phyloP scores from a whole-genome alignment of 2,888 invertebrate species.

The Philonicus albiceps region DNA sequence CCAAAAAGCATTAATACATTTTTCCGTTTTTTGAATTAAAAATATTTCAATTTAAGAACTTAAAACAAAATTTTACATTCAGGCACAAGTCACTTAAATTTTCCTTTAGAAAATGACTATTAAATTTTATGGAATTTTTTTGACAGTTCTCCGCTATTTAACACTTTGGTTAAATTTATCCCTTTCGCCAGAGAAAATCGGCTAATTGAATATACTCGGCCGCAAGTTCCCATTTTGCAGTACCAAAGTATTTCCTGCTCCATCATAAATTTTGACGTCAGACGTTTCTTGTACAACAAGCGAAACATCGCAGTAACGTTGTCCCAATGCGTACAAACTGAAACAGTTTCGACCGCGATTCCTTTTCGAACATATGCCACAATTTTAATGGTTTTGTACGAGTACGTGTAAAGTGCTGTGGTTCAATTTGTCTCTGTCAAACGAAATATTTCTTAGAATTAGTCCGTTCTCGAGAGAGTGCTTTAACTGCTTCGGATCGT shows the following conservation, averaged over 20 bases:
- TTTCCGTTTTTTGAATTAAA: too few relatives aligned
- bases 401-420: conserved; percentile 34
- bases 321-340: conserved; percentile 24
- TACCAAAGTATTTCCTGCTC: background rate
- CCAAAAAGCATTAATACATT: too few relatives aligned
- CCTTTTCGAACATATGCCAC: conserved; percentile 31
- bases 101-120: background rate
- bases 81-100: too few relatives aligned
- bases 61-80: too few relatives aligned
- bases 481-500: background rate
- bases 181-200: conserved; percentile 7
- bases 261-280: conserved; percentile 31
- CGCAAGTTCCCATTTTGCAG: conserved; percentile 10
- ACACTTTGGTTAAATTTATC: conserved; percentile 23
- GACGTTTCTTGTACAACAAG: conserved; percentile 22
- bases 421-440: conserved; percentile 39
- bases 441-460: conserved; percentile 32
- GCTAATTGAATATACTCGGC: conserved; percentile 21
- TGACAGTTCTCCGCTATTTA: background rate
- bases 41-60: too few relatives aligned
- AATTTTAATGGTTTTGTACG: conserved; percentile 16
- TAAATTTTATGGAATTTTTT: background rate
- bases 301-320: conserved; percentile 30
- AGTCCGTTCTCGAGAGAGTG: conserved; percentile 25
- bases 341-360: conserved; percentile 31